Evolutionary conservation across 1,140 invertebrate genomes (phyloP).

Genomic region (Brachionus rotundiformis): DNA sequence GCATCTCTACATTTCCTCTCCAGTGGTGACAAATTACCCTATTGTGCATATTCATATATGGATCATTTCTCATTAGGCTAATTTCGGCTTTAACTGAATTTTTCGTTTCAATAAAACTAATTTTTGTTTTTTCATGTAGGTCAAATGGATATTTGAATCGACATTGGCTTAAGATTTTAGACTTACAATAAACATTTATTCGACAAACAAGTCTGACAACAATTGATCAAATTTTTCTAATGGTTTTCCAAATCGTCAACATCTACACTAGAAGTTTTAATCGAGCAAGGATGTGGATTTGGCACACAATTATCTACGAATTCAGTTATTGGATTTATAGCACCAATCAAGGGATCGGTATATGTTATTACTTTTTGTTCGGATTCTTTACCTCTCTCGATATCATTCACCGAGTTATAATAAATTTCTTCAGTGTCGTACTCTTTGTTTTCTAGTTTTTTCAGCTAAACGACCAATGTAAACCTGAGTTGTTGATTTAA

Average conservation of each 20-base stretch:
- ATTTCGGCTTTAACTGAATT: constrained; percentile 10
- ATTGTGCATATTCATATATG: constrained; percentile 2
- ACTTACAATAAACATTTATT: background rate
- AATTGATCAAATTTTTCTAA: constrained; percentile 10
- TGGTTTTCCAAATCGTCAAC: background rate
- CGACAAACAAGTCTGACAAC: constrained; percentile 3
- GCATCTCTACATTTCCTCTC: background rate
- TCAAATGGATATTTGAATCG: constrained; percentile 18
- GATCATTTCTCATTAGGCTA: background rate
- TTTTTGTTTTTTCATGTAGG: background rate
- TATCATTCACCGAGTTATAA: background rate
- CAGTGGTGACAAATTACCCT: background rate
- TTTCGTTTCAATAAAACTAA: background rate
- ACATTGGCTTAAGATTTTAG: background rate
- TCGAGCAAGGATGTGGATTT: background rate
- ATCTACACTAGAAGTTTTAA: background rate
- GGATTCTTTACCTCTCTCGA: background rate
- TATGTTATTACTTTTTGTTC: background rate
- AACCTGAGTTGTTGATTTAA: background rate
- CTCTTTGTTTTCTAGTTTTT: background rate
- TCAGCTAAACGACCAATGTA: background rate
- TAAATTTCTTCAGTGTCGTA: background rate
- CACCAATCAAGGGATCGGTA: background rate
- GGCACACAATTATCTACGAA: background rate
- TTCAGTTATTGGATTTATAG: background rate